These are phyloP conservation scores for Mobula birostris DNA, from an alignment of 2,113 vertebrate genomes.

Conservation along the genomic window DNA sequence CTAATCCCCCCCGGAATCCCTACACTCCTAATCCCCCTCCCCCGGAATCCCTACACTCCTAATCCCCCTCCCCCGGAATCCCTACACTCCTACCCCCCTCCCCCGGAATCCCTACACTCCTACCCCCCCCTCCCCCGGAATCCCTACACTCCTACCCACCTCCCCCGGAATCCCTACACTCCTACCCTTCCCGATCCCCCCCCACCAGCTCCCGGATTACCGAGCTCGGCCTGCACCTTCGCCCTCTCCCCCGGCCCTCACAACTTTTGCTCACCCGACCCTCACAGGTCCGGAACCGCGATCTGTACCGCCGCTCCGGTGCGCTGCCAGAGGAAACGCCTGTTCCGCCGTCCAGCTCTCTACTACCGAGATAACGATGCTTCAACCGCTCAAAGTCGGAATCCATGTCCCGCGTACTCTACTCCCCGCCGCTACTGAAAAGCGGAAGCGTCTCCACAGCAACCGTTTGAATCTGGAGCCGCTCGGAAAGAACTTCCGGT, in stretches of 20 bases:
- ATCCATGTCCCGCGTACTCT: rapidly evolving
- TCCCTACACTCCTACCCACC: too few relatives aligned
- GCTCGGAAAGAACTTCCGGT: neutral
- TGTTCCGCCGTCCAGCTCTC: neutral
- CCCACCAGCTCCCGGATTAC: too few relatives aligned
- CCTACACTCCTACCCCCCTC: too few relatives aligned
- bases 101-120: too few relatives aligned
- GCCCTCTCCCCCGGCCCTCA: neutral
- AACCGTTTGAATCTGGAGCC: neutral
- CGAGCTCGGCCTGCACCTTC: neutral
- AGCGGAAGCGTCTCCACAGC: neutral
- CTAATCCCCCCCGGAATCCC: too few relatives aligned
- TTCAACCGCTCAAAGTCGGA: neutral
- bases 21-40: too few relatives aligned
- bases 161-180: neutral
- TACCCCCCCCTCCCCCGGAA: too few relatives aligned
- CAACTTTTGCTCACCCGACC: conserved; percentile 37
- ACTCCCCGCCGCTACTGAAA: rapidly evolving
- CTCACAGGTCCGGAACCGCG: neutral
- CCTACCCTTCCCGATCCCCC: neutral
- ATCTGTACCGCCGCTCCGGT: neutral
- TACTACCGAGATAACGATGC: neutral
- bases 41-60: too few relatives aligned
- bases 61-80: too few relatives aligned
- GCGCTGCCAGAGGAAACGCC: neutral